Evolutionary conservation across 2,888 invertebrate species (phyloP), one percentile per base, ranked within the genome.

Genomic region (Ophion obscuratus): DNA sequence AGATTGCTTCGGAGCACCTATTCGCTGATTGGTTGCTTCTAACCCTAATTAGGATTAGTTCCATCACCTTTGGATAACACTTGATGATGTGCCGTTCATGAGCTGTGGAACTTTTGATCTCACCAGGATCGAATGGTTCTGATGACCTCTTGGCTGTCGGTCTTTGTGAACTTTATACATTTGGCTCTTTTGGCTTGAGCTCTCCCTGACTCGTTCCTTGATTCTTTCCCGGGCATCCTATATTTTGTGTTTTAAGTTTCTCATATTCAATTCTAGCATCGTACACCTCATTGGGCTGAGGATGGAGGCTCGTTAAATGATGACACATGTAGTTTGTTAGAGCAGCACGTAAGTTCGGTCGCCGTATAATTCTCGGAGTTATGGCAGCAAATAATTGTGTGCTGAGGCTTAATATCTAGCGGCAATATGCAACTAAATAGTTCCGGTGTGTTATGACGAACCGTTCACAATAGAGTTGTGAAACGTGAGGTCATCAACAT

Each of bases 241-340:
- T 31, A 31, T 2, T 44, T 44, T 59, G 61, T 76, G 62, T 76
- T 70, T 9, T 78, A 44, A 27, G 75, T 66, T 24, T 44, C 73
- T 44, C 81, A 81, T 71, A 66, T 62, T 20, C 74, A 73, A 27
- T 59, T 24, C 57, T 53, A 53, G 36, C 62, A 59, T 61, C 47
- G 53, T 17, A 31, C 77, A 57, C 67, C 61, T 57, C 77, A 62
- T 57, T 81, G 67, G n/a, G 53, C 77, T 47, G 77, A 61, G 20
- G 77, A 27, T 67, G 11, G 40, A 82, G 81, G 68, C 66, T 81
- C 67, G 68, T 82, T 81, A 88, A 88, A 87, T 88, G 87, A 86
- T 87, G 87, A 89, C 88, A 85, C 87, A 87, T 87, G 79, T 67
- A 47, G 75, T 73, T 20, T 71, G 64, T 68, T 78, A 70, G 74